Percentiles rank a stretch among this genome's conserved stretches.
Conservation (phyloP, 1,140 invertebrate genomes). For the Sinella curviseta region DNA sequence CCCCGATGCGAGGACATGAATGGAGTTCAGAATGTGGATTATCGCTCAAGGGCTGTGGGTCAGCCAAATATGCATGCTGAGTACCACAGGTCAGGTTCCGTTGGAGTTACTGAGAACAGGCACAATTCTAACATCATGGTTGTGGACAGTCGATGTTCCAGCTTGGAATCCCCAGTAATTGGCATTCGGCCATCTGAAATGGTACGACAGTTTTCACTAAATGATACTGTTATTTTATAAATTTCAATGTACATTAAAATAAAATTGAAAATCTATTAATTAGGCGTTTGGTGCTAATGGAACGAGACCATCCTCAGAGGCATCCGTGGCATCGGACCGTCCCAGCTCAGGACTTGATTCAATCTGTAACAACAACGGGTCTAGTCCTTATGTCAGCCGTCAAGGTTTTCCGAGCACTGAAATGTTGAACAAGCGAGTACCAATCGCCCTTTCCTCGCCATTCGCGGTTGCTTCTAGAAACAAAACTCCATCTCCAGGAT, state of each 20-base stretch:
- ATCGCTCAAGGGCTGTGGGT: background rate
- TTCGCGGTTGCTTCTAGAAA: background rate
- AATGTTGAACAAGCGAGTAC: background rate
- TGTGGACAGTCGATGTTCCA: constrained; percentile 11
- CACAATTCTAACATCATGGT: constrained; percentile 3
- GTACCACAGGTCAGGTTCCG: background rate
- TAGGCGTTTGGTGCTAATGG: constrained; percentile 9
- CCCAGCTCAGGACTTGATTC: constrained; percentile 13
- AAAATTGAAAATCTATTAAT: background rate
- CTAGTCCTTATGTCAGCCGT: background rate
- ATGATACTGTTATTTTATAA: no score
- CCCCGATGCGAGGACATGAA: background rate
- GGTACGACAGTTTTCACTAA: constrained; percentile 1
- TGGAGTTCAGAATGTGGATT: background rate
- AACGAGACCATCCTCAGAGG: background rate
- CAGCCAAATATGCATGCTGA: no score
- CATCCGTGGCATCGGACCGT: background rate
- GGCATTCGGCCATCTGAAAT: background rate
- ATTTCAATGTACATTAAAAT: background rate
- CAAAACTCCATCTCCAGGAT: background rate
- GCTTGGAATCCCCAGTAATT: constrained; percentile 15
- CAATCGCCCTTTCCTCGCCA: background rate
- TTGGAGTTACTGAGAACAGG: background rate
- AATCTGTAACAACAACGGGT: background rate
- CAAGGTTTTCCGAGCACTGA: background rate